These are phyloP conservation scores for Rhabdophis nuchalis DNA, from an alignment of 2,797 vertebrate genomes.

Conservation along the genomic window DNA sequence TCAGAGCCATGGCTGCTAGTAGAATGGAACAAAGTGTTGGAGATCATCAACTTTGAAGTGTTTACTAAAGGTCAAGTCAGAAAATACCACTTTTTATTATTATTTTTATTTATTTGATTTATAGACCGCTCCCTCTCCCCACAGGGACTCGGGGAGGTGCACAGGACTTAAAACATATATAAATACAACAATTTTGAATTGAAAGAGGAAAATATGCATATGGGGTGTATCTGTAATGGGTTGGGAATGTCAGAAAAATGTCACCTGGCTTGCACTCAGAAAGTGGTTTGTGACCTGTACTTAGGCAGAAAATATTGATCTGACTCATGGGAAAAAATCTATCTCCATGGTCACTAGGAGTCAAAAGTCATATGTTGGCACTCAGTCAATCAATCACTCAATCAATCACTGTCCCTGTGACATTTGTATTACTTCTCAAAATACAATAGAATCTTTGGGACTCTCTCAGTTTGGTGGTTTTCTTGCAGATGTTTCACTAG, in stretches of 20 bases:
- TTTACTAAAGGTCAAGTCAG: background rate
- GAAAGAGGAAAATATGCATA: background rate
- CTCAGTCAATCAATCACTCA: background rate
- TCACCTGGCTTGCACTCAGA: background rate
- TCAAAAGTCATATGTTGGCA: background rate
- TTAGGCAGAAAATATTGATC: background rate
- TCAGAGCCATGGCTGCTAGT: background rate
- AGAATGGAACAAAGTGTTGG: background rate
- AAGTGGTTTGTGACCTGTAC: background rate
- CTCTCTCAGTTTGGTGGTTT: background rate
- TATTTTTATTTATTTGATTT: too few species aligned
- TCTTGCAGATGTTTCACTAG: background rate
- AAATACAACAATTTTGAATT: too few species aligned
- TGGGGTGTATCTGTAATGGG: background rate
- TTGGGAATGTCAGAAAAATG: background rate
- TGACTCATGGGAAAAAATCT: background rate
- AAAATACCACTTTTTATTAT: background rate
- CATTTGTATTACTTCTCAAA: background rate
- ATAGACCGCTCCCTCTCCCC: too few species aligned
- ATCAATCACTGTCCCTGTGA: background rate
- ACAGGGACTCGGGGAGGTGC: too few species aligned
- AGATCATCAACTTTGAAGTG: background rate
- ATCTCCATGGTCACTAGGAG: background rate
- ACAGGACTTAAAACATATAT: too few species aligned
- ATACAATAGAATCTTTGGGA: background rate